Conservation (phyloP, 1,140 invertebrate genomes). For the Lordiphosa collinella region DNA sequence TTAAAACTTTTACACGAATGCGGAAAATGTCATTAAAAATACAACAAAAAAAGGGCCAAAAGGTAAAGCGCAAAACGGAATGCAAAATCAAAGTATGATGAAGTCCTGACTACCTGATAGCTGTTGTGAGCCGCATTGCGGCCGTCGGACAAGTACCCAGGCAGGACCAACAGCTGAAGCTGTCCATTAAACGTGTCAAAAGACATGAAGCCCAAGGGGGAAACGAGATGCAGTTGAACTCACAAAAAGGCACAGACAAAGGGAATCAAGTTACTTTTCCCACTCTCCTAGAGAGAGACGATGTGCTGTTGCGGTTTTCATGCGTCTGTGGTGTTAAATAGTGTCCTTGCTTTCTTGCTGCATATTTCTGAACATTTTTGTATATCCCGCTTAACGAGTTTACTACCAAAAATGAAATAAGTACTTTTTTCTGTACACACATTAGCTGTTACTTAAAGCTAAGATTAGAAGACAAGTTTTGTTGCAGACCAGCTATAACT, state of each 20-base stretch:
- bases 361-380: no score
- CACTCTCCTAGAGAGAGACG: neutral
- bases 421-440: no score
- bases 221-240: constrained; percentile 19
- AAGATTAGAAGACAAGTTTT: no score
- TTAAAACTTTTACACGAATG: constrained; percentile 16
- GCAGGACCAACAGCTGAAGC: constrained; percentile 20
- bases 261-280: constrained; percentile 28
- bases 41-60: constrained; percentile 27
- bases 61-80: constrained; percentile 47
- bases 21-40: constrained; percentile 56
- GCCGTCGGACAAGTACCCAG: constrained; percentile 18
- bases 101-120: constrained; percentile 15
- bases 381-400: no score
- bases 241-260: constrained; percentile 25
- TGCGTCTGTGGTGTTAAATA: neutral
- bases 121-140: constrained; percentile 54
- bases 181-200: constrained; percentile 74
- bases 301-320: neutral
- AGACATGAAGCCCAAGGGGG: constrained; percentile 35
- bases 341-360: no score
- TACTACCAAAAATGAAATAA: no score
- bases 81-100: constrained; percentile 71
- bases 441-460: no score
- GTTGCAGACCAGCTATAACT: no score